These are phyloP conservation scores for Caradrina clavipalpis DNA, from an alignment of 2,888 invertebrate genomes.

Conservation along the genomic window DNA sequence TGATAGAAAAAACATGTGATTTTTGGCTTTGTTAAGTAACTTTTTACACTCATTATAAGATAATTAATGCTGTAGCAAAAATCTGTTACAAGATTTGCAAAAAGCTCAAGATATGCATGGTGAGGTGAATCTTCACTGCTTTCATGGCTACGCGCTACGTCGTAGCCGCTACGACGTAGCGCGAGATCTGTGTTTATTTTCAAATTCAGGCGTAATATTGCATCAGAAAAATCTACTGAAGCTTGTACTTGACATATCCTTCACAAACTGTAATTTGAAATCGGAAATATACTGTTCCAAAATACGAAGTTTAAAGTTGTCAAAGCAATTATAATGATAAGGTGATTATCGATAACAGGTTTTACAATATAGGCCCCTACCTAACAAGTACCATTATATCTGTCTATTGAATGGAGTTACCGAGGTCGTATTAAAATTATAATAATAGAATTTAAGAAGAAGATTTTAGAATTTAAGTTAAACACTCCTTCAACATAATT, in stretches of 20 bases:
- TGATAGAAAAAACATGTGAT: no score
- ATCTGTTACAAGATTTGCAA: neutral
- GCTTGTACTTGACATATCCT: neutral
- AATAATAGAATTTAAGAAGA: neutral
- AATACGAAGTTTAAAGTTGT: neutral
- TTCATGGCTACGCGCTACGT: constrained; percentile 28
- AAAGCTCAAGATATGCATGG: neutral
- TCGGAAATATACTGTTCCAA: no score
- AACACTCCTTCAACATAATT: no score
- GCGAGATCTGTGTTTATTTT: neutral
- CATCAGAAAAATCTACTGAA: neutral
- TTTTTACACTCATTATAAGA: no score
- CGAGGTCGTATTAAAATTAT: neutral
- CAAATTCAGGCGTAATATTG: neutral
- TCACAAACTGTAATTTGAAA: no score
- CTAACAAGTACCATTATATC: constrained; percentile 1
- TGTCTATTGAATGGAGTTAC: neutral
- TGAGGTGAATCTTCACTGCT: neutral
- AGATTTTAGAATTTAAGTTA: no score
- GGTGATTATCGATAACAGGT: neutral
- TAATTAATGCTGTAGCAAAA: neutral
- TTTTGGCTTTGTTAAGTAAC: no score
- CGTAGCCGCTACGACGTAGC: constrained; percentile 43
- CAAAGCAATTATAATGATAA: neutral
- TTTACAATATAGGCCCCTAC: neutral